Conservation (phyloP, 2,113 vertebrate species). For the Merops nubicus region DNA sequence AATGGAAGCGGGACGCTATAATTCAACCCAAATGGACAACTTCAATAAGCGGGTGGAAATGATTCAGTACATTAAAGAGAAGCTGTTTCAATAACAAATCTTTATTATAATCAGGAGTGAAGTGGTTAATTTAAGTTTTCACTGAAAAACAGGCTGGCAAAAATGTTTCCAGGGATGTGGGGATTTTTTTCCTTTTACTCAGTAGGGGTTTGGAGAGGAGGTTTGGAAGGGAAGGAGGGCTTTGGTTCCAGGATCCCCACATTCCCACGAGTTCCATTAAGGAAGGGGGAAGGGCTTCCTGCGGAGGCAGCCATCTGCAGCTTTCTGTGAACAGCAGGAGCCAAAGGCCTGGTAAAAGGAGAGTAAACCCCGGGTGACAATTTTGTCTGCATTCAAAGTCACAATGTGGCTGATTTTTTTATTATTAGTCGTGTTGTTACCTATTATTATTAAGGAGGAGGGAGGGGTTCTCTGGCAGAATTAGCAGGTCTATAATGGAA, state of each 20-base stretch:
- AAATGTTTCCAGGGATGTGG: constrained; percentile 78
- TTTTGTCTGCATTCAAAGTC: constrained; percentile 64
- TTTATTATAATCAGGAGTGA: constrained; percentile 77
- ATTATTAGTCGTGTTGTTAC: neutral
- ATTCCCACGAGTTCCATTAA: constrained; percentile 93
- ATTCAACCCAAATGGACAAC: constrained; percentile 79
- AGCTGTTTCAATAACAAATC: constrained; percentile 73
- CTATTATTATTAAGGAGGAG: constrained; percentile 49
- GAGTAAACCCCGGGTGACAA: constrained; percentile 69
- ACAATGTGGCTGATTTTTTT: constrained; percentile 26
- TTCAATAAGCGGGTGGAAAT: constrained; percentile 75
- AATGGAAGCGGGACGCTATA: constrained; percentile 72
- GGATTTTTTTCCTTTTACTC: constrained; percentile 77
- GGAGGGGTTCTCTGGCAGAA: constrained; percentile 38
- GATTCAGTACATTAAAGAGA: constrained; percentile 78
- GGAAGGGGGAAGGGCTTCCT: constrained; percentile 92
- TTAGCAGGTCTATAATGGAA: constrained; percentile 36
- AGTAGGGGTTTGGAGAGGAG: constrained; percentile 86
- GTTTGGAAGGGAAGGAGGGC: constrained; percentile 89
- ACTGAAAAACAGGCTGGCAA: constrained; percentile 76
- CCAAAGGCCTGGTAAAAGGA: constrained; percentile 73
- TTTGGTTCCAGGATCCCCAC: constrained; percentile 89
- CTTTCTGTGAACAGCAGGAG: constrained; percentile 82
- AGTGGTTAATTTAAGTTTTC: constrained; percentile 81
- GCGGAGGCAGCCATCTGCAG: constrained; percentile 85